These are phyloP conservation scores for Bubo bubo DNA, from an alignment of 2,113 vertebrate species.

Conservation along the genomic window DNA sequence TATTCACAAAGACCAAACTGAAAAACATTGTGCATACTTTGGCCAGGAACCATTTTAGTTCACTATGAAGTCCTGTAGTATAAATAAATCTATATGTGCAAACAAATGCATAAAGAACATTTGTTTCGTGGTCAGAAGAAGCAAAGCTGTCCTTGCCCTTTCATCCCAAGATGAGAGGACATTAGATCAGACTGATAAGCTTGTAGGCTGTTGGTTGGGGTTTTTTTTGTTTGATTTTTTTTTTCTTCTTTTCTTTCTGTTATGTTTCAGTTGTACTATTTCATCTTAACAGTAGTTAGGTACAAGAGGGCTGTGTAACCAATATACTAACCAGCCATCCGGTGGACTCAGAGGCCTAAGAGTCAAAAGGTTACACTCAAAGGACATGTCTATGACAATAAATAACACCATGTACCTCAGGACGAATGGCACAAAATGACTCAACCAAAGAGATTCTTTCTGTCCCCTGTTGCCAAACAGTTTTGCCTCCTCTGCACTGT, in stretches of 20 bases:
- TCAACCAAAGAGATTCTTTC: background rate
- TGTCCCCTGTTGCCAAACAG: background rate
- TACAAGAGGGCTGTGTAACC: background rate
- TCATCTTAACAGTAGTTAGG: background rate
- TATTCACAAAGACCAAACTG: background rate
- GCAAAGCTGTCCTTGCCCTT: slow-evolving; percentile 35
- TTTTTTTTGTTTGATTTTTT: background rate
- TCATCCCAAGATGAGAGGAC: slow-evolving; percentile 51
- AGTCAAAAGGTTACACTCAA: background rate
- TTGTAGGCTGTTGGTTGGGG: background rate
- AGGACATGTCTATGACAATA: background rate
- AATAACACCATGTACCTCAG: background rate
- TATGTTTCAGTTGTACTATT: background rate
- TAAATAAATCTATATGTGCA: slow-evolving; percentile 27
- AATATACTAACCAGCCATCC: background rate
- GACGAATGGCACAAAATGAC: background rate
- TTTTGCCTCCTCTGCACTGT: background rate
- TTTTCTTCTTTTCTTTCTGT: background rate
- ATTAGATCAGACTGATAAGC: background rate
- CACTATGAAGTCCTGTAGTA: slow-evolving; percentile 24
- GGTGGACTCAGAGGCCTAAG: background rate
- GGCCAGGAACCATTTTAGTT: background rate
- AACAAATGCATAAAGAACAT: slow-evolving; percentile 1
- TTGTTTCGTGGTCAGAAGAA: slow-evolving; percentile 36
- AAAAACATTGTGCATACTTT: slow-evolving; percentile 2